Evolutionary conservation across 2,113 vertebrate genomes (phyloP), one percentile per base, ranked within the genome.

Genomic region (Saimiri boliviensis): DNA sequence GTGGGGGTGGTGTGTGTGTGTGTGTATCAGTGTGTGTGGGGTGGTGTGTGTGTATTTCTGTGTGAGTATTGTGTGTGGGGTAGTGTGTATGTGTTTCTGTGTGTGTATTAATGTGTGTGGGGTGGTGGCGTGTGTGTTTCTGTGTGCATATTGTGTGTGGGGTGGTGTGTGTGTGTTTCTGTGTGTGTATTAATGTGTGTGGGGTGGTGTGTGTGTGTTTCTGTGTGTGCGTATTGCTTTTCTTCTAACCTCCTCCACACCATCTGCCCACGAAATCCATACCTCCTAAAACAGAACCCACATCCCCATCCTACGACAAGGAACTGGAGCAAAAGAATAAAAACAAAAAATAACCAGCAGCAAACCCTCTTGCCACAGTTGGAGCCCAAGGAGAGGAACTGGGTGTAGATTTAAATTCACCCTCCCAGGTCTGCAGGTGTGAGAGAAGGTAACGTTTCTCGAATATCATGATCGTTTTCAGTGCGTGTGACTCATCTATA

Each of bases 251-350:
- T 85, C 54, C 37, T 97, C 40, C 60, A 86, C 47, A 12, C 45
- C 79, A 66, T 42, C 37, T 11, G 27, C 60, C 60, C 88, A 35
- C 1, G 6, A 52, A 49, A 3, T 30, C 23, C 56, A 82, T 23
- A 68, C 82, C 93, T 87, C 82, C 81, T 70, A 77, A 94, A 91
- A 81, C 66, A 94, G 47, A 94, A n/a, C 30, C 66, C 56, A 25
- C 56, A 52, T 58, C 45, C 45, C 30, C 37, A 76, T 82, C 9
- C 20, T 49, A 40, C 20, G 5, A 60, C 71, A 79, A 71, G 47
- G 86, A 89, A 86, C 16, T 45, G 40, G n/a, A 66, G 60, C 32
- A 6, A 60, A 80, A 80, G 25, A 80, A 25, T 30, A 82, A 40
- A 30, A 12, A 35, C 49, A 23, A 49, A n/a, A 19, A 40, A 63